These are phyloP conservation scores for Orthosia gracilis DNA, from an alignment of 2,888 invertebrate genomes.

Conservation along the genomic window DNA sequence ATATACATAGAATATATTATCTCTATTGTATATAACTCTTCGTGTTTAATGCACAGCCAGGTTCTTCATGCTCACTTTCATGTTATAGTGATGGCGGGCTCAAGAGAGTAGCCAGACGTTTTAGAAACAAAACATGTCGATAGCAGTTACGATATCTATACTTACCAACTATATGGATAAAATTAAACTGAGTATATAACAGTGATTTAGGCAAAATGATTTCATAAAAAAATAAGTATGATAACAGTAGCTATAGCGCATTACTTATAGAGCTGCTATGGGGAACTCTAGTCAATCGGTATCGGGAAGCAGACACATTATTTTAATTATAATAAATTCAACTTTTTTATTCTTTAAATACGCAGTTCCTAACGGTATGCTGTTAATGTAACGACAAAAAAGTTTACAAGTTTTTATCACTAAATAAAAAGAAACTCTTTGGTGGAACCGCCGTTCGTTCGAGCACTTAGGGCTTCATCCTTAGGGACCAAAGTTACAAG, in stretches of 20 bases:
- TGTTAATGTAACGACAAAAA: slow-evolving; percentile 29
- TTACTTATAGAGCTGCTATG: too few species aligned
- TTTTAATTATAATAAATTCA: background rate
- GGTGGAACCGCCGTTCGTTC: slow-evolving; percentile 36
- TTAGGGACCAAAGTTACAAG: slow-evolving; percentile 54
- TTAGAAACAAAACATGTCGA: slow-evolving; percentile 19
- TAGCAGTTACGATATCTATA: background rate
- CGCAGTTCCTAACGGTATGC: background rate
- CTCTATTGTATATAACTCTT: slow-evolving; percentile 50
- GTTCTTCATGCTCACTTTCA: slow-evolving; percentile 31
- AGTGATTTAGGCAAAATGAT: too few species aligned
- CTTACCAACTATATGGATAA: too few species aligned
- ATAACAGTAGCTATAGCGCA: too few species aligned
- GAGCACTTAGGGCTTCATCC: slow-evolving; percentile 57
- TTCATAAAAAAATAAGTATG: too few species aligned
- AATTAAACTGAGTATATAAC: too few species aligned
- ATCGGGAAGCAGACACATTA: background rate
- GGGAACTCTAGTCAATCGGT: too few species aligned
- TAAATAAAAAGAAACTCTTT: slow-evolving; percentile 48
- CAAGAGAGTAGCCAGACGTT: background rate
- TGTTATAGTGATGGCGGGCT: background rate
- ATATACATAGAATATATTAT: slow-evolving; percentile 34
- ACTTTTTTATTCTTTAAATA: background rate
- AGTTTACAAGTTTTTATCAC: slow-evolving; percentile 43
- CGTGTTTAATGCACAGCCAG: slow-evolving; percentile 28